These are phyloP conservation scores for Neotragus moschatus DNA, from an alignment of 2,113 vertebrate species.

Conservation along the genomic window DNA sequence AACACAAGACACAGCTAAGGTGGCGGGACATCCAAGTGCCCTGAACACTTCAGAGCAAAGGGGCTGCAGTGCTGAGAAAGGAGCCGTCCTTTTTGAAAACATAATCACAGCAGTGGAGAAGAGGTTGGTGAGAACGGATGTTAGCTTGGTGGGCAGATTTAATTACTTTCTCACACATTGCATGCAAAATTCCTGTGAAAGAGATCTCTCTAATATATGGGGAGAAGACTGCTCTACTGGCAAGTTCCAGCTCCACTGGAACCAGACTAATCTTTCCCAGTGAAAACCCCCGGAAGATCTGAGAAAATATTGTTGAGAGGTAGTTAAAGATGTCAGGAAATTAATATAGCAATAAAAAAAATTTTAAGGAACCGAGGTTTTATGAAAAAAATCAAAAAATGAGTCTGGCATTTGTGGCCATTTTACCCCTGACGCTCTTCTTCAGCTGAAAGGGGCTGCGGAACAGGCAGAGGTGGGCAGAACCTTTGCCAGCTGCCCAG, in stretches of 20 bases:
- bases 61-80: neutral
- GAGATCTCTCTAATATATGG: neutral
- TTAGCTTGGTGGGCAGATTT: neutral
- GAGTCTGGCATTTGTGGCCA: neutral
- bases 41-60: neutral
- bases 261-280: neutral
- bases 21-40: too few relatives aligned
- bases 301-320: neutral
- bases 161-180: neutral
- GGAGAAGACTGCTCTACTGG: neutral
- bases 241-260: neutral
- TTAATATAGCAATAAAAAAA: neutral
- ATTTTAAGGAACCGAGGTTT: neutral
- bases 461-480: fast-evolving
- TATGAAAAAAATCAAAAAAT: neutral
- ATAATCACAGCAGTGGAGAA: too few relatives aligned
- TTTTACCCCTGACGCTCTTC: neutral
- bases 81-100: neutral
- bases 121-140: neutral
- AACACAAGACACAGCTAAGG: neutral
- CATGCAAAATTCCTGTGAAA: fast-evolving
- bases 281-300: neutral
- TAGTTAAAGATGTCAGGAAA: neutral
- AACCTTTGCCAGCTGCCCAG: neutral
- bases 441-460: neutral